Base-by-base conservation (phyloP, 2,888 invertebrate species). In the Scrobipalpa costella region DNA sequence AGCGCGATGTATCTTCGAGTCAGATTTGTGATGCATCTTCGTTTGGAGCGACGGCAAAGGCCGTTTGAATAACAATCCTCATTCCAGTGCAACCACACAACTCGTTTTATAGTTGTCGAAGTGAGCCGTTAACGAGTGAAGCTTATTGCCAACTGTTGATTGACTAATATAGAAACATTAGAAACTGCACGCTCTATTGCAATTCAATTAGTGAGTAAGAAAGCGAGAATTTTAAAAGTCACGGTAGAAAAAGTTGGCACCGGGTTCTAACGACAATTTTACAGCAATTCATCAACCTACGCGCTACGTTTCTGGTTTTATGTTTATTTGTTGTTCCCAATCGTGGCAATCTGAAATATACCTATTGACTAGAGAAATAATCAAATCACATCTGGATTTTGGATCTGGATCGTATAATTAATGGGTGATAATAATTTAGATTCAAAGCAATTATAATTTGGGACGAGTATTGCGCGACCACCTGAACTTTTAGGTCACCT, bases 131-230 rank as follows among this genome's bases (percentile, higher is more conserved):
- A 38, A 40, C 44, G n/a, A 17, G 59, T 44, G 44, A 27, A 59
- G 40, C 44, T 59, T 59, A 59, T 40, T 57, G 57, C 62, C 57
- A 62, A 21, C 36, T 62, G 34, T 27, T 34, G 62, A 62, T 62
- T 47, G 62, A 62, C 62, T 62, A 55, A 62, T 60, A 49, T 49
- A 60, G 60, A 52, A 62, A 55, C 52, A 49, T 34, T 49, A 60
- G 60, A 52, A 62, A 55, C 52, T 55, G n/a, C 52, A 61, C 40
- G 27, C 55, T 61, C 38, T 13, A 60, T 60, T 47, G 60, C 60
- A 60, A 49, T 60, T 60, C 60, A 60, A 60, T 60, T 60, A 60
- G 49, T 60, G 60, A 60, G 49, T 60, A 60, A 49, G 27, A 49
- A 60, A 49, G 60, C 49, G 60, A 60, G 49, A 49, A 60, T 60